These are phyloP conservation scores for Oreochromis mossambicus DNA, from an alignment of 2,797 vertebrate genomes.

Conservation along the genomic window DNA sequence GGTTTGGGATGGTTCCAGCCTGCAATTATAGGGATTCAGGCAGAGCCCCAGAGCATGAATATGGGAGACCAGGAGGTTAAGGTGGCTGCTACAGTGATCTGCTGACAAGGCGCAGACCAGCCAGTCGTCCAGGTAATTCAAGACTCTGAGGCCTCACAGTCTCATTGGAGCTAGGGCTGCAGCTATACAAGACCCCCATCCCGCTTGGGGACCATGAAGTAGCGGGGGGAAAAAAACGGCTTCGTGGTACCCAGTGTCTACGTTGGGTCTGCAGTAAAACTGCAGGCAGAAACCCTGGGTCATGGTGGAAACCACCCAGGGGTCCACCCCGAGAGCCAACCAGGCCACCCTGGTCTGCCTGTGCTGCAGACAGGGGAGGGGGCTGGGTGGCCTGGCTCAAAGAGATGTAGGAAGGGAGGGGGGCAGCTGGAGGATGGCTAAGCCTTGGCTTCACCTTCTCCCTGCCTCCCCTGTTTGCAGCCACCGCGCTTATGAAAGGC, in stretches of 20 bases:
- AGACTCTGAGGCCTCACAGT: background rate
- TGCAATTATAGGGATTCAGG: background rate
- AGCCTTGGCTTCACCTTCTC: background rate
- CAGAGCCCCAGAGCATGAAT: background rate
- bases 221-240: background rate
- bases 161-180: background rate
- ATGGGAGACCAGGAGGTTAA: background rate
- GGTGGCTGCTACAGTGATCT: background rate
- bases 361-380: too few species aligned
- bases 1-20: background rate
- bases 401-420: too few species aligned
- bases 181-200: too few species aligned
- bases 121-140: background rate
- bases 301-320: too few species aligned
- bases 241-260: background rate
- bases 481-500: background rate
- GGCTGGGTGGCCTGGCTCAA: too few species aligned
- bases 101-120: background rate
- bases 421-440: too few species aligned
- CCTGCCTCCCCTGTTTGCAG: background rate
- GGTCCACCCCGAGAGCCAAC: too few species aligned
- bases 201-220: background rate
- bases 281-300: too few species aligned
- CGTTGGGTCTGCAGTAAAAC: too few species aligned
- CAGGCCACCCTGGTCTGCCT: too few species aligned